Evolutionary conservation across 2,113 vertebrate species (phyloP), one percentile per base, ranked within the genome.

Genomic region (Leptocoma aspasia): DNA sequence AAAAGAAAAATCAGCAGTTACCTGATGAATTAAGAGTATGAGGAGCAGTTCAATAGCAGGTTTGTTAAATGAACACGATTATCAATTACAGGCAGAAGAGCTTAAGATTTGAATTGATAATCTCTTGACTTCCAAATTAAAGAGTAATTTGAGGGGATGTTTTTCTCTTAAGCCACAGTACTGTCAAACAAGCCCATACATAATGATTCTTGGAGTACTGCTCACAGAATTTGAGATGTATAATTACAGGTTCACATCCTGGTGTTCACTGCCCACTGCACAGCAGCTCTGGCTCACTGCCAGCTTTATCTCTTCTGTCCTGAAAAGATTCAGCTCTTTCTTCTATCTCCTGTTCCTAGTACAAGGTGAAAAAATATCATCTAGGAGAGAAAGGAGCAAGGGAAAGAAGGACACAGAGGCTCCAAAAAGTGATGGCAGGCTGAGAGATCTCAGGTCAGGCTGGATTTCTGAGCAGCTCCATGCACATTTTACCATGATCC

Each of bases 81-180:
- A 93, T 89, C 95, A 93, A 96, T 95, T 90, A 89, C 4, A 3
- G 83, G 76, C 82, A 94, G 86, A 95, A 92, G 86, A 92, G 83
- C 68, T 92, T 90, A 86, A 96, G 88, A 75, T 86, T n/a, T 91
- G 88, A 95, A 93, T 81, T 91, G 80, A 93, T 56, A 94, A 87
- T 37, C 86, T 93, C 96, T 95, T 92, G 95, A 95, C 95, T 97
- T 94, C 56, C 52, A 81, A 96, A 94, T 96, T 89, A 95, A 91
- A 93, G 83, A 92, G 82, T 66, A 81, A 94, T 96, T 92, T 83
- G 86, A 92, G 69, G 86, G 92, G 86, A 80, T 95, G 91, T 90
- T 95, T 89, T 93, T 92, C 89, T 90, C 77, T 92, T 95, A 92
- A 91, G 66, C 64, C 87, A 75, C 90, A 84, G 52, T 52, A 42